Evolutionary conservation across 2,113 vertebrate species (phyloP).

Genomic region (Clarias gariepinus): DNA sequence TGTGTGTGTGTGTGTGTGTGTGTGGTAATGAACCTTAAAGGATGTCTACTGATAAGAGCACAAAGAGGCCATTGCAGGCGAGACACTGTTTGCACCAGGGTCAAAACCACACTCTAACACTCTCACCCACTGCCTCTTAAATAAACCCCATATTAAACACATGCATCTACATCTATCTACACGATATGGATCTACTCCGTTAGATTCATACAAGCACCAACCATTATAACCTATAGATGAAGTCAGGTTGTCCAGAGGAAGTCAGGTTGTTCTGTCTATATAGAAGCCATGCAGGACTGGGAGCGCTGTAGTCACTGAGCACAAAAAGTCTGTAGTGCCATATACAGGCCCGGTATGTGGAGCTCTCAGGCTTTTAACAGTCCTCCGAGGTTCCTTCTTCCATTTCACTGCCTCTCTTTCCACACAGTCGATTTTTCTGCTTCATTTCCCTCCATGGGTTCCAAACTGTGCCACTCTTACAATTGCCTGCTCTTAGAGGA

Average conservation of each 20-base stretch:
- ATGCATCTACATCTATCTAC: neutral
- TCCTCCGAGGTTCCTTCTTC: slow-evolving; percentile 55
- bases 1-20: slow-evolving; percentile 20
- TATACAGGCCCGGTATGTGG: neutral
- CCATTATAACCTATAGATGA: no score
- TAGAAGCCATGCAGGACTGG: neutral
- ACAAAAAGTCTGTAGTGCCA: neutral
- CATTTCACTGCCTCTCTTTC: slow-evolving; percentile 55
- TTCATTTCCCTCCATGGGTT: slow-evolving; percentile 54
- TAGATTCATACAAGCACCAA: neutral
- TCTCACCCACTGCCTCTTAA: neutral
- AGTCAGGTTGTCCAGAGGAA: no score
- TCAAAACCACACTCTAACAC: slow-evolving; percentile 1
- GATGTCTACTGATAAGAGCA: slow-evolving; percentile 33
- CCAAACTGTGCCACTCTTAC: slow-evolving; percentile 37
- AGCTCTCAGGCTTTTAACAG: slow-evolving; percentile 58
- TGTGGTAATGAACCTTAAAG: slow-evolving; percentile 12
- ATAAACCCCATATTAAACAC: neutral
- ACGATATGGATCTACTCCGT: neutral
- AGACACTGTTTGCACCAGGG: slow-evolving; percentile 22
- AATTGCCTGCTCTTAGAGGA: slow-evolving; percentile 34
- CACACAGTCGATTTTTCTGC: slow-evolving; percentile 59
- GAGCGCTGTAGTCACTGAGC: neutral
- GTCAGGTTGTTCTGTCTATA: neutral
- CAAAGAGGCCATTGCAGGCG: slow-evolving; percentile 8